Conservation (phyloP, 2,888 invertebrate species). For the Harpalus rufipes region DNA sequence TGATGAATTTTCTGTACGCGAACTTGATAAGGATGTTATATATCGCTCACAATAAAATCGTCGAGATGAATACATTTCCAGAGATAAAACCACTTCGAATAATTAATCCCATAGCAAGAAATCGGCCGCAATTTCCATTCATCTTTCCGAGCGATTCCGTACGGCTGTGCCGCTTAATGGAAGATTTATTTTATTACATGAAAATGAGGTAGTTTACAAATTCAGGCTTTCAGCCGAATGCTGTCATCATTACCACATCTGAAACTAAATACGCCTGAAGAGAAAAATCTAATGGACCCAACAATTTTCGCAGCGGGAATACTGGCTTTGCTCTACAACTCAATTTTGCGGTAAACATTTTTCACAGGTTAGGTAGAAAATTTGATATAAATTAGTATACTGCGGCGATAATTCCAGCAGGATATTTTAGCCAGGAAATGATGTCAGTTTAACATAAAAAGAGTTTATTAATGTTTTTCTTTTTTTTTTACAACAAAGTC, state of each 20-base stretch:
- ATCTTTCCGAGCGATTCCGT: slow-evolving; percentile 39
- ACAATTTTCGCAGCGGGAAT: neutral
- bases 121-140: slow-evolving; percentile 46
- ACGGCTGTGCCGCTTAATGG: slow-evolving; percentile 24
- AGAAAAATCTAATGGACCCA: neutral
- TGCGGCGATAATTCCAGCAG: too few relatives aligned
- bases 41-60: slow-evolving; percentile 6
- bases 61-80: slow-evolving; percentile 10
- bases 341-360: neutral
- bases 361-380: neutral
- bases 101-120: slow-evolving; percentile 54
- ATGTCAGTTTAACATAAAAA: too few relatives aligned
- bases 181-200: slow-evolving; percentile 58
- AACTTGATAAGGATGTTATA: neutral
- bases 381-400: too few relatives aligned
- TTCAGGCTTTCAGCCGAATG: slow-evolving; percentile 23
- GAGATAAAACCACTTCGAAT: slow-evolving; percentile 51
- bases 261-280: slow-evolving; percentile 24
- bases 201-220: slow-evolving; percentile 57
- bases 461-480: too few relatives aligned
- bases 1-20: too few relatives aligned
- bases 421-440: too few relatives aligned
- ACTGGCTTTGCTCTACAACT: neutral
- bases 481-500: too few relatives aligned
- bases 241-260: slow-evolving; percentile 45